phyloP scores from a whole-genome alignment of 2,797 vertebrate species.

The Gila robusta region DNA sequence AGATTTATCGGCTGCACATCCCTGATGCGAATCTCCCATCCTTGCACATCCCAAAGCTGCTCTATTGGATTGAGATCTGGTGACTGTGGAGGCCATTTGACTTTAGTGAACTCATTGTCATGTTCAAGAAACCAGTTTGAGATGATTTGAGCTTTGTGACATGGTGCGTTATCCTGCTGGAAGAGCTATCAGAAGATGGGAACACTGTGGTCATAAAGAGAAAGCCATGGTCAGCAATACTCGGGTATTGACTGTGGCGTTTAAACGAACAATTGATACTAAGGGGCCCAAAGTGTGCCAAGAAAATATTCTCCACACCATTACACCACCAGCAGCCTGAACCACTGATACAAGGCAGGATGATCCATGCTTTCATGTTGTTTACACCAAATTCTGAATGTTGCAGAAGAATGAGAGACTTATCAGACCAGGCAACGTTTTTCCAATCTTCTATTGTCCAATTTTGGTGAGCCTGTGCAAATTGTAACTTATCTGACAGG shows the following conservation, averaged over 20 bases:
- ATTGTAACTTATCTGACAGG: too few relatives aligned
- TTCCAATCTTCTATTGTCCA: background rate
- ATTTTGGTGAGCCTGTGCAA: background rate
- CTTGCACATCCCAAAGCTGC: background rate
- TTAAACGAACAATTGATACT: background rate
- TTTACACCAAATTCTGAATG: conserved; percentile 40
- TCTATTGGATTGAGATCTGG: background rate
- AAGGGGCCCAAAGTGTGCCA: background rate
- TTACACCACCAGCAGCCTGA: background rate
- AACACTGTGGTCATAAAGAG: conserved; percentile 46
- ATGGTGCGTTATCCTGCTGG: conserved; percentile 49
- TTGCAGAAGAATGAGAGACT: conserved; percentile 30
- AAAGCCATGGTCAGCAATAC: conserved; percentile 44
- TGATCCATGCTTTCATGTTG: conserved; percentile 6
- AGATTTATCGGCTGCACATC: background rate
- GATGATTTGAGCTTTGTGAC: conserved; percentile 44
- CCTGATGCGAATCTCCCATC: background rate
- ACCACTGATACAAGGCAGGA: too few relatives aligned
- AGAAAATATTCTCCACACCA: background rate
- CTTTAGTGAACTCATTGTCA: background rate
- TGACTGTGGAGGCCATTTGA: too few relatives aligned
- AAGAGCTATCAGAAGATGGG: conserved; percentile 58
- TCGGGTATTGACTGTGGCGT: background rate
- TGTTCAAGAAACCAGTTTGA: conserved; percentile 39
- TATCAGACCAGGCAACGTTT: background rate